Evolutionary conservation across 2,888 invertebrate genomes (phyloP).

Genomic region (Chydorus sphaericus): DNA sequence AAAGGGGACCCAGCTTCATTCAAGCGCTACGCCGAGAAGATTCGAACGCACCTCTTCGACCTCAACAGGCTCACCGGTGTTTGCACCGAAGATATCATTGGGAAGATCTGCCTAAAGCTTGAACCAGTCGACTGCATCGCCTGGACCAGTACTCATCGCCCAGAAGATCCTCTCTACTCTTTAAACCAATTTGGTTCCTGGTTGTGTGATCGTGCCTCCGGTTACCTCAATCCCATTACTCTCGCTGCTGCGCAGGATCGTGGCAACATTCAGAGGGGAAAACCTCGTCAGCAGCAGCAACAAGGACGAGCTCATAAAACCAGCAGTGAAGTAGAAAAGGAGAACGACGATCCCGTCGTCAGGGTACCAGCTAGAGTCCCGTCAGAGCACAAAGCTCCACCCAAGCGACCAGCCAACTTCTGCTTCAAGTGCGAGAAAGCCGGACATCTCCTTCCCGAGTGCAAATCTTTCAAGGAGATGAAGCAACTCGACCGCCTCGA

Average conservation of each 20-base stretch:
- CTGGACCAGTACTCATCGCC: background rate
- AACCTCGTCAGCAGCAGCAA: background rate
- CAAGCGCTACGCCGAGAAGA: conserved; percentile 7
- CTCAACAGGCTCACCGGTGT: background rate
- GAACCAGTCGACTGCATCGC: conserved; percentile 1
- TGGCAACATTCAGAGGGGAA: background rate
- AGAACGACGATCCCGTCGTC: too few species aligned
- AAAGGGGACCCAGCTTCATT: background rate
- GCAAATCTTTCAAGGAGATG: background rate
- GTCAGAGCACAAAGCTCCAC: too few species aligned
- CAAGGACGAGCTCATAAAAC: background rate
- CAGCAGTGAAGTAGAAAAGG: too few species aligned
- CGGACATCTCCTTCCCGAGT: background rate
- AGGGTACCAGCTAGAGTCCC: too few species aligned
- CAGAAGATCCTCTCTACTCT: background rate
- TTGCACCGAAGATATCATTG: background rate
- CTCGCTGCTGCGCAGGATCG: background rate
- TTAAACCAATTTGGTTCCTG: conserved; percentile 6
- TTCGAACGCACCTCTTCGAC: conserved; percentile 11
- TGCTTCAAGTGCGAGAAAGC: background rate
- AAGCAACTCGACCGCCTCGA: background rate
- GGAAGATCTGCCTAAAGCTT: background rate
- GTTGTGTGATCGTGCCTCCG: conserved; percentile 7
- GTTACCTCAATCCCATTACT: background rate
- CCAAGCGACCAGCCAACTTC: background rate